A percentile compares a stretch with the other conserved stretches of the same genome.
phyloP scores from a whole-genome alignment of 2,888 invertebrate species.

The Galerucella pusilla region DNA sequence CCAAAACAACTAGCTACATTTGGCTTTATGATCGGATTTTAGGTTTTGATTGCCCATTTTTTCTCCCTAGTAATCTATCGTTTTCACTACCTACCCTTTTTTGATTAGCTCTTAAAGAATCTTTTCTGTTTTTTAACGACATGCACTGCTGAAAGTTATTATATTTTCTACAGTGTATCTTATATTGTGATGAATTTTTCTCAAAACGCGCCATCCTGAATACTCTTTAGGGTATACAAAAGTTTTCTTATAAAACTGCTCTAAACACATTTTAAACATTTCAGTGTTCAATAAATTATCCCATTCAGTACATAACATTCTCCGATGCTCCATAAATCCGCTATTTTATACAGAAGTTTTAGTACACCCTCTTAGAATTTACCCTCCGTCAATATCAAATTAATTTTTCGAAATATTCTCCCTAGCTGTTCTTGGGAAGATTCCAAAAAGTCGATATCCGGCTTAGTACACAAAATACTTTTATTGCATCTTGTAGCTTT shows the following conservation, averaged over 20 bases:
- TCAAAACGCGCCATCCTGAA: not conserved
- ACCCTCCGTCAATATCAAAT: constrained; percentile 13
- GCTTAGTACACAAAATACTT: not conserved
- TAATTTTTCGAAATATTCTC: constrained; percentile 15
- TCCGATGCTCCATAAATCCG: constrained; percentile 10
- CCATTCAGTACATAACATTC: constrained; percentile 12
- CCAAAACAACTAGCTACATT: too few species aligned
- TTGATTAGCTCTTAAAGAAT: too few species aligned
- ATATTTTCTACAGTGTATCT: not conserved
- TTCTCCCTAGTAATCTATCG: too few species aligned
- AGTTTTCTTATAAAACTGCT: constrained; percentile 10
- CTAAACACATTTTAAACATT: constrained; percentile 16
- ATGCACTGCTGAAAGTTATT: too few species aligned
- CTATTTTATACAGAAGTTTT: constrained; percentile 5
- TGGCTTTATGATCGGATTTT: too few species aligned
- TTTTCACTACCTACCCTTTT: too few species aligned
- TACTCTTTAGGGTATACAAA: not conserved
- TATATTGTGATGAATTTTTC: not conserved
- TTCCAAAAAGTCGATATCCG: not conserved
- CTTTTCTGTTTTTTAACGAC: too few species aligned
- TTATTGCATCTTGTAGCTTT: not conserved
- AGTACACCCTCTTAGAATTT: not conserved
- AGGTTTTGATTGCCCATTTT: too few species aligned
- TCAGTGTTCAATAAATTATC: constrained; percentile 20
- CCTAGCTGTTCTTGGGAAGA: not conserved